Evolutionary conservation across 2,888 invertebrate species (phyloP).

Genomic region (Ctenicera cuprea): DNA sequence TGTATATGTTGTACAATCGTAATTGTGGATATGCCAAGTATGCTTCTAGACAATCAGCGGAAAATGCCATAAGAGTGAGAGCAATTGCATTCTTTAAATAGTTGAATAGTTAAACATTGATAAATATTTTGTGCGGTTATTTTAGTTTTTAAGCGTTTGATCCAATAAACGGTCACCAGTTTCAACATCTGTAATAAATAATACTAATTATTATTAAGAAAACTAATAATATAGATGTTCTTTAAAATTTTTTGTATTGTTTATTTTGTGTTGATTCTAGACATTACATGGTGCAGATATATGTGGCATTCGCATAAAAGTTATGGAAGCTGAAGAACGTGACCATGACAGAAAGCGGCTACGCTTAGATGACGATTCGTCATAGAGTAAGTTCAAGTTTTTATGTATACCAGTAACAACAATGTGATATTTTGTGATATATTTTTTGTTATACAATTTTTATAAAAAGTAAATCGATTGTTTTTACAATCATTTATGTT

Average conservation of each 20-base stretch:
- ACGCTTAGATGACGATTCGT: conserved; percentile 52
- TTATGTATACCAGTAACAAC: background rate
- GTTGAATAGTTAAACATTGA: too few relatives aligned
- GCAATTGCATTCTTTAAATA: too few relatives aligned
- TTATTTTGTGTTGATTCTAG: conserved; percentile 55
- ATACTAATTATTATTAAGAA: too few relatives aligned
- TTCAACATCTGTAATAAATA: too few relatives aligned
- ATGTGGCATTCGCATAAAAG: conserved; percentile 90
- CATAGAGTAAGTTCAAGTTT: conserved; percentile 41
- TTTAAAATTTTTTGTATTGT: background rate
- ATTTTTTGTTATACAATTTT: background rate
- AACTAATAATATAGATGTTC: too few relatives aligned
- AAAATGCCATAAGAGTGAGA: conserved; percentile 81
- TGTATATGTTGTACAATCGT: conserved; percentile 91
- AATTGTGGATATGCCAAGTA: conserved; percentile 96
- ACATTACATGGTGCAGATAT: conserved; percentile 90
- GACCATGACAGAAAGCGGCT: conserved; percentile 58
- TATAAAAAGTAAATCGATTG: background rate
- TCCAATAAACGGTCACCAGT: too few relatives aligned
- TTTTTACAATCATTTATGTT: background rate
- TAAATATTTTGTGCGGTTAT: too few relatives aligned
- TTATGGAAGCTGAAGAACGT: conserved; percentile 89
- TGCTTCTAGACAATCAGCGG: conserved; percentile 83
- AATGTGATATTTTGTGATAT: conserved; percentile 13
- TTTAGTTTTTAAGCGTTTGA: too few relatives aligned